phyloP scores from a whole-genome alignment of 2,888 invertebrate species.

The Byasa hedistus region DNA sequence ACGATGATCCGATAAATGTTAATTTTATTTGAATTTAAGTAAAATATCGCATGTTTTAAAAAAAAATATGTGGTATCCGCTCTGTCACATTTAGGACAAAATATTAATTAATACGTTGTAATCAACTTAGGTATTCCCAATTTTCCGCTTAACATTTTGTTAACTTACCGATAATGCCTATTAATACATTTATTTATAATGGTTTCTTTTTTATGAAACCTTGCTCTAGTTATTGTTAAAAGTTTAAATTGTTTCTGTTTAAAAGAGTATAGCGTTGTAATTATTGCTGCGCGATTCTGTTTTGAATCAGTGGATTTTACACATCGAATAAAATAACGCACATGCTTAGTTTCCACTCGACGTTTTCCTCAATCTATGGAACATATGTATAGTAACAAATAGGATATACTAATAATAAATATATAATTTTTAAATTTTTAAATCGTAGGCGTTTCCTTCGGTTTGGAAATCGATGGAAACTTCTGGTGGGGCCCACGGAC shows the following conservation, averaged over 20 bases:
- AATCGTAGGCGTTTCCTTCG: not conserved
- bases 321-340: not conserved
- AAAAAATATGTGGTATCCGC: no score
- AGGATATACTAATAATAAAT: not conserved
- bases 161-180: no score
- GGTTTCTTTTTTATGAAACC: no score
- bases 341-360: not conserved
- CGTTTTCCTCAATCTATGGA: not conserved
- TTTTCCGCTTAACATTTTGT: no score
- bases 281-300: not conserved
- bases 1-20: not conserved
- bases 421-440: not conserved
- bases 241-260: no score
- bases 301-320: not conserved
- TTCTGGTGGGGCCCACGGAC: not conserved
- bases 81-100: no score
- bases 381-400: not conserved
- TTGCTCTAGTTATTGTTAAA: no score
- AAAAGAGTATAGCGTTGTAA: not conserved
- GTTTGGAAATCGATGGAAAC: constrained; percentile 12
- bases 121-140: no score
- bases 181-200: no score
- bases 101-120: no score
- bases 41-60: no score
- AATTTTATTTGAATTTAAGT: no score